Base-by-base conservation (phyloP, 2,888 invertebrate genomes). In the Drosophila atroscutellata region DNA sequence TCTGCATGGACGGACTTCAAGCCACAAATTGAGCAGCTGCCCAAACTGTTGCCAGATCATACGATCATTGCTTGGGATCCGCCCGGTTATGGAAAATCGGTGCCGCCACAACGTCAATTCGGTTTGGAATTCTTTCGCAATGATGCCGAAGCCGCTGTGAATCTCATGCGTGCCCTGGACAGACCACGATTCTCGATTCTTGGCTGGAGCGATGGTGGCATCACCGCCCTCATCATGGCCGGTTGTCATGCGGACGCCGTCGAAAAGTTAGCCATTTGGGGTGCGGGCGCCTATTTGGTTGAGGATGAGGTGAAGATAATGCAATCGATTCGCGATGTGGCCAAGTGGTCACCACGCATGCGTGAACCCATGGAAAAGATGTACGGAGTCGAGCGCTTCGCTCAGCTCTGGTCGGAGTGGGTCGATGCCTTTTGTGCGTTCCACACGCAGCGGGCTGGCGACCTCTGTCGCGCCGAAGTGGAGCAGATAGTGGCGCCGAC, bases 181-280 rank as follows among this genome's bases (percentile, higher is more conserved):
- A 94, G 96, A 49, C 90, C 94, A 0, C 95, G 95, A 80, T 97
- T 95, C 92, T 97, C 97, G 0, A 86, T 98, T 13, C 89, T 98
- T 65, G 98, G 98, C 1, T 98, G 98, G 97, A 97, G 97, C 93
- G 97, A 97, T 93, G 98, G 98, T 32, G 98, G 97, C 2, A 96
- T 95, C 50, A 95, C 96, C 0, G 95, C 95, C 20, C 92, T 98
- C 75, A 95, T 98, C 36, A 90, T 97, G n/a, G 96, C 97, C 6
- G 96, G 96, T 2, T 95, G 94, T 68, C 94, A 96, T 92, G 95
- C 96, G 0, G 93, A 95, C 0, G 92, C 93, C 13, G 94, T 98
- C 0, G 93, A 95, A 15, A 97, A 96, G 90, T 92, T 98, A 65
- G 95, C 98, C 0, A 94, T 97, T 15, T 96, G 96, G 95, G 98